Base-by-base conservation (phyloP, 2,888 invertebrate species). In the Xylota sylvarum region DNA sequence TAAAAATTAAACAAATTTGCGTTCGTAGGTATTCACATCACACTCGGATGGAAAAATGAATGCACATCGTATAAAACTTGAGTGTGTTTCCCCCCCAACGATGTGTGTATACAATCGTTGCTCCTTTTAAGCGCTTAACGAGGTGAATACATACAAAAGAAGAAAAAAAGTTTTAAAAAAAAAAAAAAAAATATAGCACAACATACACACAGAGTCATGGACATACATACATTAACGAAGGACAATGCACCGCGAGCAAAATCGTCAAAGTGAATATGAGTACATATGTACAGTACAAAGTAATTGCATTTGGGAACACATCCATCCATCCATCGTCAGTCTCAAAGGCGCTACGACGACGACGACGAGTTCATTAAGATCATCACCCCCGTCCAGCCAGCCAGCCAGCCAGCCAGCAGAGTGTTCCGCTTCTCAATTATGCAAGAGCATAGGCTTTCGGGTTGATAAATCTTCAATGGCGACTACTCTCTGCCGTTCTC, bases 71-170 rank as follows among this genome's bases (percentile, higher is more conserved):
- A 12, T 12, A 32, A 46, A 23, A 56, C 50, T 10, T n/a, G 52
- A 52, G 32, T 52, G 52, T 58, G 52, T 58, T 50, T 52, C 46
- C 30, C 40, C 40, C n/a, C 65, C 43, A n/a, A n/a, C 37, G 7
- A 12, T 10, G 46, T 55, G 55, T 64, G 62, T 56, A 55, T 70
- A 65, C 55, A 80, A 65, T 58, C 85, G 65, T 72, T 85, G 85
- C 85, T 85, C 85, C 69, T 85, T 85, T 85, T 81, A 80, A 77
- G 77, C 76, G 76, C 85, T 81, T 85, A 85, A 85, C 85, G 85
- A 85, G 85, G 72, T 81, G 85, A 81, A 81, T 72, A 55, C 67
- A 60, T 52, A 52, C 35, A 50, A 52, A n/a, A n/a, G n/a, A n/a
- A 55, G 55, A 58, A 35, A 56, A 48, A 35, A 55, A 1, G 7